A percentile compares a stretch with the other conserved stretches of the same genome.
phyloP scores from a whole-genome alignment of 64 coral and sea anemone genomes.

The Montipora cactus region DNA sequence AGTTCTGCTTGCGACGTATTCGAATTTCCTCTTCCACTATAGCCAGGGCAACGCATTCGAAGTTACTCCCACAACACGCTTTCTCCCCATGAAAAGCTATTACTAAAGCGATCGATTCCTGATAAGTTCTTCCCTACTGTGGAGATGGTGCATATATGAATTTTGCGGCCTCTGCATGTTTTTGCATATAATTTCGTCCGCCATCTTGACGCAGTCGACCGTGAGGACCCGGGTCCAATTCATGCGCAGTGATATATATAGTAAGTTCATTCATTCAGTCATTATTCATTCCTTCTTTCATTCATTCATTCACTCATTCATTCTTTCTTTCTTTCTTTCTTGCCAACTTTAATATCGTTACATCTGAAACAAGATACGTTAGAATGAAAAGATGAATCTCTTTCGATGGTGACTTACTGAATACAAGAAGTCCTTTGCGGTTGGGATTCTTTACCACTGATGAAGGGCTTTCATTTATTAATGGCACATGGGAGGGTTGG shows the following conservation, averaged over 20 bases:
- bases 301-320: too few relatives aligned
- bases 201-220: constrained; percentile 16
- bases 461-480: too few relatives aligned
- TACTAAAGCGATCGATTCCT: neutral
- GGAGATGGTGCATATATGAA: neutral
- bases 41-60: neutral
- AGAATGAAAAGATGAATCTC: too few relatives aligned
- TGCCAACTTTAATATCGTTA: too few relatives aligned
- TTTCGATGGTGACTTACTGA: too few relatives aligned
- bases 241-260: neutral
- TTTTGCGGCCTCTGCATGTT: constrained; percentile 18
- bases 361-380: too few relatives aligned
- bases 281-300: too few relatives aligned
- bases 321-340: too few relatives aligned
- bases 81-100: neutral
- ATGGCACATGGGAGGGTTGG: too few relatives aligned
- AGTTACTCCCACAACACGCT: neutral
- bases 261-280: too few relatives aligned
- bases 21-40: neutral
- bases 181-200: constrained; percentile 49
- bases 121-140: constrained; percentile 10
- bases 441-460: too few relatives aligned
- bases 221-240: neutral
- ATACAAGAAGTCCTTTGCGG: too few relatives aligned
- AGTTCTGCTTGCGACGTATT: neutral